Evolutionary conservation across 2,113 vertebrate genomes (phyloP), one percentile per base, ranked within the genome.

Genomic region (Pseudonaja textilis): DNA sequence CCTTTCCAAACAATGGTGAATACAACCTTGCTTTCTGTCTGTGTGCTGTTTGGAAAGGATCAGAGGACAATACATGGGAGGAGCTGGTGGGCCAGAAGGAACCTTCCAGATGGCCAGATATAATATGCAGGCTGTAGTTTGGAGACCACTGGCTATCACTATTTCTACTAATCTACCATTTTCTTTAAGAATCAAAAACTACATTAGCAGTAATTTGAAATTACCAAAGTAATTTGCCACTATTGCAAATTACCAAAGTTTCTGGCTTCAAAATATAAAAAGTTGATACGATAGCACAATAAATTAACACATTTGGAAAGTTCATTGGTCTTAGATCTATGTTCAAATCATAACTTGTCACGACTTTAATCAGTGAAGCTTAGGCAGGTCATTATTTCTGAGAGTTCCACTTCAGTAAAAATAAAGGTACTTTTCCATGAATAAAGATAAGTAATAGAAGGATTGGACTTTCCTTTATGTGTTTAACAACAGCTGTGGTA

Each of bases 321-420:
- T 96, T 96, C 95, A 95, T 95, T 95, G 96, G 96, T 95, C 95
- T 96, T 96, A 91, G 86, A 88, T 93, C 94, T 95, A 93, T 95
- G 95, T 96, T 94, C 95, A 95, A 93, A 95, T 94, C 95, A 95
- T 95, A 96, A 95, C 91, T 95, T 96, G 95, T 95, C 91, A 96
- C 95, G 95, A 94, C 94, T 93, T 96, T 96, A 96, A 95, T 95
- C 94, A 95, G 95, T 95, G 96, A 95, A 96, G 23, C 55, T 59
- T 91, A 42, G 22, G 5, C 4, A 57, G 42, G 14, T 57, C 56
- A 47, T 20, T 56, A 12, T 91, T 87, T 91, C 54, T 59, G 26
- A 61, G 55, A 57, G 54, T 86, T 47, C 52, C 14, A 91, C 23
- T 81, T 56, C 52, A 55, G 74, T 91, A 56, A 54, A 55, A 47